Evolutionary conservation across 2,888 invertebrate genomes (phyloP).

Genomic region (Bellardia bayeri): DNA sequence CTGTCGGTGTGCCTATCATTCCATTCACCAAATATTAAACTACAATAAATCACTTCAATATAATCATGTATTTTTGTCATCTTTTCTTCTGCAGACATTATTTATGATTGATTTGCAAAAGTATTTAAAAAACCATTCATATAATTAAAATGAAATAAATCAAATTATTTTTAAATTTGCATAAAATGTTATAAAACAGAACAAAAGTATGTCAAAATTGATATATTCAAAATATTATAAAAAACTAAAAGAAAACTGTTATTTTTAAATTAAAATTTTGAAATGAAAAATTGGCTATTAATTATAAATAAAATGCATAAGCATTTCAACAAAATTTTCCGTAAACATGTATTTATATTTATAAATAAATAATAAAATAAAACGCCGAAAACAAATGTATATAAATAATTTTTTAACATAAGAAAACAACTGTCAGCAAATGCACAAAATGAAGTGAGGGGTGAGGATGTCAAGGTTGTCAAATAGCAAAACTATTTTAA

Average conservation of each 20-base stretch:
- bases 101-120: background rate
- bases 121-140: background rate
- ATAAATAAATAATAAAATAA: background rate
- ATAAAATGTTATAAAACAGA: background rate
- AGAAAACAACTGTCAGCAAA: background rate
- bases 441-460: background rate
- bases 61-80: background rate
- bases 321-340: background rate
- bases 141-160: conserved; percentile 1
- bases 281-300: too few species aligned
- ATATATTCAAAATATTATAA: background rate
- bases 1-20: background rate
- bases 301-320: too few species aligned
- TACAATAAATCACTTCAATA: background rate
- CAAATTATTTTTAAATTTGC: background rate
- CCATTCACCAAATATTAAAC: background rate
- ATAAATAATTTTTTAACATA: background rate
- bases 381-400: too few species aligned
- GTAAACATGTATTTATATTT: background rate
- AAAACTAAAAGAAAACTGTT: background rate
- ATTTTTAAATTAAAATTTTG: background rate
- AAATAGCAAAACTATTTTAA: background rate
- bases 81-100: background rate
- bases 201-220: too few species aligned
- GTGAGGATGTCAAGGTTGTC: background rate